Conservation (phyloP, 2,888 invertebrate species). For the Rhagonycha lutea region DNA sequence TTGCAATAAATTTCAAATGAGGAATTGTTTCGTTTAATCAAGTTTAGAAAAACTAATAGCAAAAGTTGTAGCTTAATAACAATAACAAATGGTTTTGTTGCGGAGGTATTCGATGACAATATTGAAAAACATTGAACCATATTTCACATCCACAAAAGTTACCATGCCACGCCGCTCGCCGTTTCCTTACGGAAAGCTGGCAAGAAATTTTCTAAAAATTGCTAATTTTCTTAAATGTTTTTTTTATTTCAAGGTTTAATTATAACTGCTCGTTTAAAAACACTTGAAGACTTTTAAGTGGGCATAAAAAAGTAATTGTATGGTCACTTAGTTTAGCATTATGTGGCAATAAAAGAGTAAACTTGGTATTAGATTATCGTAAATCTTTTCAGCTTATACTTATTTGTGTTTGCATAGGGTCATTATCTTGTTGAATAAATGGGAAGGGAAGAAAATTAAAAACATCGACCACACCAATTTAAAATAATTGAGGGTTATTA, state of each 20-base stretch:
- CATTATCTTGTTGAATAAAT: neutral
- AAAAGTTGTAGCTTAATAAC: neutral
- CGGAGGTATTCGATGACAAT: neutral
- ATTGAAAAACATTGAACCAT: neutral
- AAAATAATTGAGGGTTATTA: neutral
- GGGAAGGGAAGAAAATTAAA: neutral
- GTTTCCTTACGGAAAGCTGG: neutral
- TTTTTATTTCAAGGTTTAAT: neutral
- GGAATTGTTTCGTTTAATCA: neutral
- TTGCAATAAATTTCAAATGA: neutral
- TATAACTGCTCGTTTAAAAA: neutral
- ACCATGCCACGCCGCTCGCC: neutral
- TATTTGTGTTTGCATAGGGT: neutral
- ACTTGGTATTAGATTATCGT: slow-evolving; percentile 29
- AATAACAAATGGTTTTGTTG: neutral
- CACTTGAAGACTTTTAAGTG: slow-evolving; percentile 10
- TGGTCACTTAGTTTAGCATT: slow-evolving; percentile 26
- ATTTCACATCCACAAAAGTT: neutral
- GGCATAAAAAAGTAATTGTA: slow-evolving; percentile 17
- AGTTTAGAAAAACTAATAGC: neutral
- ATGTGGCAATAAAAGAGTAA: slow-evolving; percentile 25
- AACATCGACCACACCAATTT: neutral
- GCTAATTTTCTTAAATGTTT: neutral
- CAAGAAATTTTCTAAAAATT: neutral
- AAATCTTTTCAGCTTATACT: slow-evolving; percentile 14